Evolutionary conservation across 2,113 vertebrate species (phyloP).

Genomic region (Psilopogon haemacephalus): DNA sequence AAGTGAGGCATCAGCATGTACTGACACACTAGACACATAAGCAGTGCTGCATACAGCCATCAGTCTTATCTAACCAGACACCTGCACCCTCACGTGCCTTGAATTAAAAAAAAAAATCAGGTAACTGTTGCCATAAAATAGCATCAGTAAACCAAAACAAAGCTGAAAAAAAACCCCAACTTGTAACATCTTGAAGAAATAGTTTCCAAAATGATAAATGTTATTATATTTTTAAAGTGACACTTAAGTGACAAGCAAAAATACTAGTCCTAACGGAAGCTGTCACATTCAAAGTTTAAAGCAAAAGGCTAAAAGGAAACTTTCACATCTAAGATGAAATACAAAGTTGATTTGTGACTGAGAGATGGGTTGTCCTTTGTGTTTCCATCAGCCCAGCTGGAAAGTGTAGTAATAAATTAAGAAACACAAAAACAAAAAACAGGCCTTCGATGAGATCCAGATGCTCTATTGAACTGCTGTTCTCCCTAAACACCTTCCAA

Average conservation of each 20-base stretch:
- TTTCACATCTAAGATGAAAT: neutral
- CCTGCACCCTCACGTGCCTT: neutral
- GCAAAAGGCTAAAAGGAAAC: neutral
- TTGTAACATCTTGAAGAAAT: neutral
- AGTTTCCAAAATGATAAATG: neutral
- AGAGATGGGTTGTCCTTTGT: neutral
- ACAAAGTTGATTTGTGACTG: neutral
- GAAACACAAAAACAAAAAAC: neutral
- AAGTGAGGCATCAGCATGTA: neutral
- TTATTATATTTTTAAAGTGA: neutral
- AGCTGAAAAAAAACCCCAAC: neutral
- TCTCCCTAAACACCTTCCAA: slow-evolving; percentile 39
- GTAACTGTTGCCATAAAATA: neutral
- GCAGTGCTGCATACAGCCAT: neutral
- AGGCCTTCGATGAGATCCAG: slow-evolving; percentile 35
- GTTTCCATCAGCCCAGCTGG: neutral
- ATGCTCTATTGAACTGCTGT: slow-evolving; percentile 10
- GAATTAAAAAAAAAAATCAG: neutral
- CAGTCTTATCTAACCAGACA: neutral
- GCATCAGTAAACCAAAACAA: neutral
- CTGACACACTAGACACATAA: no score
- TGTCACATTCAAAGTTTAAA: neutral
- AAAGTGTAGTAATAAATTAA: slow-evolving; percentile 20
- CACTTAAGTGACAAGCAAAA: neutral
- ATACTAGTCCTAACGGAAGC: neutral